Percentiles rank a stretch among this genome's conserved stretches.
Conservation (phyloP, 2,797 vertebrate genomes). For the Dendrocincla tyrannina region DNA sequence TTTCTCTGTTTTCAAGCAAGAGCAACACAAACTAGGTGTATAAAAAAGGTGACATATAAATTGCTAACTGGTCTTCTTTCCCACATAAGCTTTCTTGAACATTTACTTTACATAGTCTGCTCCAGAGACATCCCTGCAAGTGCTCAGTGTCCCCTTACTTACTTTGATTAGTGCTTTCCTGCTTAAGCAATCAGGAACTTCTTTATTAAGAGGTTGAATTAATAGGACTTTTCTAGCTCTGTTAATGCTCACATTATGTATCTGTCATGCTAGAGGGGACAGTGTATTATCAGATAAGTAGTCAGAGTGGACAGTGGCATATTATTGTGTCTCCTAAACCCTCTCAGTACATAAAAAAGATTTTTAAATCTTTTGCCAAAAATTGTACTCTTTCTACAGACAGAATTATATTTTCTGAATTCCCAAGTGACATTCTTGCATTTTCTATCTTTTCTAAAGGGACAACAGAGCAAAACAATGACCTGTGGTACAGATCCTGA, state of each 20-base stretch:
- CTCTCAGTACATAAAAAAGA: not conserved
- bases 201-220: not conserved
- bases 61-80: not conserved
- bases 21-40: not conserved
- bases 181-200: not conserved
- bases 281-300: not conserved
- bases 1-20: not conserved
- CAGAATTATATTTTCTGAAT: not conserved
- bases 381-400: not conserved
- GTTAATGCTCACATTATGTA: not conserved
- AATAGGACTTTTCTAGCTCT: not conserved
- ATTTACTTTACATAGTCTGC: not conserved
- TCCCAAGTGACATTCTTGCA: not conserved
- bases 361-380: not conserved
- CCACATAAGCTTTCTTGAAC: not conserved
- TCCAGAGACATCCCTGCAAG: not conserved
- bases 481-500: not conserved
- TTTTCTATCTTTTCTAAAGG: not conserved
- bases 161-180: not conserved
- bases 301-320: not conserved
- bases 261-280: not conserved
- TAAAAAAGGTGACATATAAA: accelerated
- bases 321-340: not conserved
- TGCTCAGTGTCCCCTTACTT: not conserved
- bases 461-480: not conserved